phyloP scores from a whole-genome alignment of 1,140 invertebrate genomes.

The Ceratitis capitata region DNA sequence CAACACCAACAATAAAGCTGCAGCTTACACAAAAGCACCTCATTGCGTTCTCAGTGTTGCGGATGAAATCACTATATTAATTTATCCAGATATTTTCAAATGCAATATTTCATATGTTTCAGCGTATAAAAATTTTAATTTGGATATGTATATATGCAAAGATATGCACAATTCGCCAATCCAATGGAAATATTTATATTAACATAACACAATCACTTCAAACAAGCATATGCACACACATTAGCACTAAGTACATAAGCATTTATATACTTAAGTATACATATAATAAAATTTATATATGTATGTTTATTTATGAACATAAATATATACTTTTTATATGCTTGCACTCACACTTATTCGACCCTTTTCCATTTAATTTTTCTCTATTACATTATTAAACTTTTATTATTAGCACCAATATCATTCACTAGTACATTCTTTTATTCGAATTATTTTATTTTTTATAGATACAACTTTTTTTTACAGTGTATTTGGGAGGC shows the following conservation, averaged over 20 bases:
- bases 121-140: not conserved
- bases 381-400: not conserved
- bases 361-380: not conserved
- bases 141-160: not conserved
- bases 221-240: not conserved
- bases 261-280: not conserved
- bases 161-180: not conserved
- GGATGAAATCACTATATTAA: not conserved
- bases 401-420: not conserved
- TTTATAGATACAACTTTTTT: no score
- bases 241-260: not conserved
- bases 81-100: not conserved
- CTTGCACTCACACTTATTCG: not conserved
- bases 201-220: not conserved
- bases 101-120: not conserved
- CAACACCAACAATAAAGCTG: not conserved
- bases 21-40: not conserved
- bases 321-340: no score
- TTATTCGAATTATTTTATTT: not conserved
- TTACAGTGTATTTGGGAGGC: conserved; percentile 15
- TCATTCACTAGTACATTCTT: not conserved
- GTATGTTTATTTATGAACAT: not conserved
- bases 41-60: not conserved
- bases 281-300: not conserved
- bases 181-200: conserved; percentile 5